Conservation (phyloP, 2,888 invertebrate genomes). For the Notodonta dromedarius region DNA sequence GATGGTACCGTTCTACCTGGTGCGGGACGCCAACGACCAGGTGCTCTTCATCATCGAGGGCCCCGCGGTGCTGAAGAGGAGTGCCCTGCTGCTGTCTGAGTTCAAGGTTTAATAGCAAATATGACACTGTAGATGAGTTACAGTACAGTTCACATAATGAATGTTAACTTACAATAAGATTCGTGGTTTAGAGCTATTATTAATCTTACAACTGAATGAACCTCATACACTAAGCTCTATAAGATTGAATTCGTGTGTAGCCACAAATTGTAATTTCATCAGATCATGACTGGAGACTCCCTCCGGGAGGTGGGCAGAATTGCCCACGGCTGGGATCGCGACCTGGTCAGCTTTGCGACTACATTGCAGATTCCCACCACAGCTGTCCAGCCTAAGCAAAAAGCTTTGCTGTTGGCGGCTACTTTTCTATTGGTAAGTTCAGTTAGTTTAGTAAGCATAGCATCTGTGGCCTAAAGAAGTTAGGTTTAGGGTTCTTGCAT, state of each 20-base stretch:
- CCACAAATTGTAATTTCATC: conserved; percentile 22
- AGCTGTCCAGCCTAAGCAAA: conserved; percentile 89
- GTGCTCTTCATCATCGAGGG: conserved; percentile 89
- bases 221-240: no score
- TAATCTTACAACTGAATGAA: no score
- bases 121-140: not conserved
- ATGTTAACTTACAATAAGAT: no score
- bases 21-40: conserved; percentile 86
- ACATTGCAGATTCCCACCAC: conserved; percentile 89
- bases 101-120: conserved; percentile 62
- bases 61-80: conserved; percentile 80
- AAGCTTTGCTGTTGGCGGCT: conserved; percentile 91
- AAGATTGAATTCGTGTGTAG: no score
- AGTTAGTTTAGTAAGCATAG: no score
- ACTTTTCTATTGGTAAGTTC: conserved; percentile 90
- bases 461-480: not conserved
- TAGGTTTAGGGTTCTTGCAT: no score
- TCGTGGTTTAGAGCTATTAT: no score
- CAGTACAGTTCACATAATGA: no score
- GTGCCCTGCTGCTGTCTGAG: conserved; percentile 65
- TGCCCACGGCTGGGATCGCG: conserved; percentile 88
- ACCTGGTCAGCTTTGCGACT: conserved; percentile 88
- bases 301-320: conserved; percentile 87
- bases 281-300: conserved; percentile 85
- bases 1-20: conserved; percentile 86